Conservation (phyloP, 2,888 invertebrate species). For the Spisula solida region DNA sequence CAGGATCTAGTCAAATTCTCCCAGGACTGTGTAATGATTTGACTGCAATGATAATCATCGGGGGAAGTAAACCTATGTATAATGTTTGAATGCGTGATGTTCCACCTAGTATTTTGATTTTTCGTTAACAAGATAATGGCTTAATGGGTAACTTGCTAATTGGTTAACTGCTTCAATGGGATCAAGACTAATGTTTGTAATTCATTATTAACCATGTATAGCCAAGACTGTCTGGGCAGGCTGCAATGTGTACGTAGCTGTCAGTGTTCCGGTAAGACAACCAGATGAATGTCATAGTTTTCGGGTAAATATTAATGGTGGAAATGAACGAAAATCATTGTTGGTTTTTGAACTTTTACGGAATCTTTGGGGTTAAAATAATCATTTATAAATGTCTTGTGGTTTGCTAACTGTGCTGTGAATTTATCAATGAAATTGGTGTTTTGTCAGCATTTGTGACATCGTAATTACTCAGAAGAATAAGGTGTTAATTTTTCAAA, state of each 20-base stretch:
- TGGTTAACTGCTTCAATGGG: background rate
- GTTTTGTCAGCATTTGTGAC: background rate
- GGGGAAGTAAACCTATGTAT: background rate
- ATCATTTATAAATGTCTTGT: background rate
- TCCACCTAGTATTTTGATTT: background rate
- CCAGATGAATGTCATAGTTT: background rate
- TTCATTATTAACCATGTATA: background rate
- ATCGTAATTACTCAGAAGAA: too few species aligned
- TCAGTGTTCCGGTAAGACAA: background rate
- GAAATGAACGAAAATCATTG: background rate
- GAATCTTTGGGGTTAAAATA: background rate
- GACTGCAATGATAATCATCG: background rate
- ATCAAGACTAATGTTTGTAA: background rate
- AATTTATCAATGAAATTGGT: background rate
- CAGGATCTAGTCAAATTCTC: too few species aligned
- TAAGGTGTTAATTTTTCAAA: too few species aligned
- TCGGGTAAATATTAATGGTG: background rate
- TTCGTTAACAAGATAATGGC: background rate
- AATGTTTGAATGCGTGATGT: background rate
- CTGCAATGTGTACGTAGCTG: background rate
- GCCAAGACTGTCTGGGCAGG: background rate
- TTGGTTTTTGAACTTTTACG: background rate
- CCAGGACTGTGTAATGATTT: background rate
- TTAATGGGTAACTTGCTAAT: constrained; percentile 13
- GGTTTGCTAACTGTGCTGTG: background rate